phyloP scores from a whole-genome alignment of 2,113 vertebrate species.

The Eptesicus fuscus region DNA sequence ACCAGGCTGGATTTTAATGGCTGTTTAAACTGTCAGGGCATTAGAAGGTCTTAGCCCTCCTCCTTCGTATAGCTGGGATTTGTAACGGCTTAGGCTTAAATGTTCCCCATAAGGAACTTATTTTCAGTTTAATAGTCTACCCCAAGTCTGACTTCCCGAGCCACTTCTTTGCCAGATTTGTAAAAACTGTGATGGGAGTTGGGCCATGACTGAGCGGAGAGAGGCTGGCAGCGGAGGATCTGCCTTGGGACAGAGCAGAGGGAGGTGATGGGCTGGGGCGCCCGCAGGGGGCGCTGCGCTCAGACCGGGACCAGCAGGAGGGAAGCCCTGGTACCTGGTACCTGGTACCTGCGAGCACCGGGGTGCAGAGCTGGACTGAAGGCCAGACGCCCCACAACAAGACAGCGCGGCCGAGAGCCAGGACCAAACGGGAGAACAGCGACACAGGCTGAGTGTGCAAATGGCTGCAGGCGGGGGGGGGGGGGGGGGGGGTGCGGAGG shows the following conservation, averaged over 20 bases:
- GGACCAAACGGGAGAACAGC: neutral
- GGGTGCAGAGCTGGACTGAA: neutral
- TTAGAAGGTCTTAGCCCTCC: constrained; percentile 39
- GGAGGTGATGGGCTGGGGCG: neutral
- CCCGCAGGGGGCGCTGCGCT: neutral
- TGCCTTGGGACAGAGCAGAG: neutral
- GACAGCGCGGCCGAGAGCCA: neutral
- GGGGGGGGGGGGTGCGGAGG: no score
- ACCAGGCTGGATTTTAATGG: constrained; percentile 10
- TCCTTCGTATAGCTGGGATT: constrained; percentile 42
- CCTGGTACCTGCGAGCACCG: neutral
- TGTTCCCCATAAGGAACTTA: constrained; percentile 57
- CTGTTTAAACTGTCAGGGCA: constrained; percentile 34
- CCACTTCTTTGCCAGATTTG: constrained; percentile 35
- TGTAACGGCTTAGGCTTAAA: constrained; percentile 56
- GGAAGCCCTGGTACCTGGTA: neutral
- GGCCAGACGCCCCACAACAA: neutral
- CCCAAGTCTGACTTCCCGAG: constrained; percentile 38
- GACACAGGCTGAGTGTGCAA: neutral
- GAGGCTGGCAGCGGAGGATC: neutral
- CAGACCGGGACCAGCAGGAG: neutral
- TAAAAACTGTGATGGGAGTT: neutral
- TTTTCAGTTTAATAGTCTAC: constrained; percentile 55
- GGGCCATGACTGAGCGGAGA: neutral
- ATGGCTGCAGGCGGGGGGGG: no score